phyloP scores from a whole-genome alignment of 2,888 invertebrate genomes.

The Drosophila macrospina region DNA sequence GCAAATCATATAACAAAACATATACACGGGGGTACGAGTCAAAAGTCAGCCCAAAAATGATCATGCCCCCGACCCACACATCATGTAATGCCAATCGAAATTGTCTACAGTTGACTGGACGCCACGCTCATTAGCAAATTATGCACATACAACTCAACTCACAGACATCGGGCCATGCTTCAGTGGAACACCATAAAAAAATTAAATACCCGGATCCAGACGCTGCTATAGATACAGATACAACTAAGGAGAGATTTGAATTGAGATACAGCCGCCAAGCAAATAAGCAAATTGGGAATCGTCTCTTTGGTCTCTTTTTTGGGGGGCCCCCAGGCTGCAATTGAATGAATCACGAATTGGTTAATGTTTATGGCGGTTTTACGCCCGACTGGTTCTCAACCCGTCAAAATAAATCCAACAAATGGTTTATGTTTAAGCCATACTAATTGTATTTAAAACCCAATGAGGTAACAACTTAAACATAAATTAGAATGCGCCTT shows the following conservation, averaged over 20 bases:
- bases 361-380: conserved; percentile 51
- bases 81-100: conserved; percentile 61
- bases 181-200: conserved; percentile 31
- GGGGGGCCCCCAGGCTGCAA: conserved; percentile 22
- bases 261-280: conserved; percentile 30
- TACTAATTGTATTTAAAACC: conserved; percentile 64
- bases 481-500: conserved; percentile 68
- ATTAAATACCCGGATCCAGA: conserved; percentile 34
- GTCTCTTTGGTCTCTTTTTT: conserved; percentile 29
- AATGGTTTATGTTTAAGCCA: conserved; percentile 28
- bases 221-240: conserved; percentile 18
- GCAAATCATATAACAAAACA: conserved; percentile 68
- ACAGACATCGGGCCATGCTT: conserved; percentile 39
- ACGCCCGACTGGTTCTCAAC: conserved; percentile 48
- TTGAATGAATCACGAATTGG: conserved; percentile 54
- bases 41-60: conserved; percentile 66
- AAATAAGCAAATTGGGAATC: conserved; percentile 47
- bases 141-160: conserved; percentile 36
- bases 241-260: conserved; percentile 30
- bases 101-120: conserved; percentile 72
- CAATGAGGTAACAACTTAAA: conserved; percentile 42
- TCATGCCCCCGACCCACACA: conserved; percentile 51
- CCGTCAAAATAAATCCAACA: conserved; percentile 4
- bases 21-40: conserved; percentile 35
- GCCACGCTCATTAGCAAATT: conserved; percentile 69